Evolutionary conservation across 1,140 invertebrate species (phyloP).

Genomic region (Cecropterus lyciades): DNA sequence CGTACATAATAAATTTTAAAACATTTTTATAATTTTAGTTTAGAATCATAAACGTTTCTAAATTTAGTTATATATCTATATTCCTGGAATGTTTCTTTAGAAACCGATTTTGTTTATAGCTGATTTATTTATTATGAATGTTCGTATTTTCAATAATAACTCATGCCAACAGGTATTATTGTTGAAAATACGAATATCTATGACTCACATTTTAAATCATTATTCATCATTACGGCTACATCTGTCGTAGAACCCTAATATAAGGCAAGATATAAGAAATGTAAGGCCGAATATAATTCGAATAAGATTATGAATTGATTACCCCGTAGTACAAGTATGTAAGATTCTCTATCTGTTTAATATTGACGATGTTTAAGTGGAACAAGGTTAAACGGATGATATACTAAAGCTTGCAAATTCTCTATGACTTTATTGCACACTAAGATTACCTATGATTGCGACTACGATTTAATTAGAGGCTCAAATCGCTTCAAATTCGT

Average conservation of each 20-base stretch:
- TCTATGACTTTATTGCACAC: conserved; percentile 39
- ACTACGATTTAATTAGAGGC: conserved; percentile 19
- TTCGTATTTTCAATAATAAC: too few relatives aligned
- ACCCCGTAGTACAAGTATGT: conserved; percentile 8
- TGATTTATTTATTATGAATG: too few relatives aligned
- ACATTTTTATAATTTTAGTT: too few relatives aligned
- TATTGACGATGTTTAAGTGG: conserved; percentile 35
- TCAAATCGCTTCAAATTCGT: conserved; percentile 24
- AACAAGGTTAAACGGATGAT: conserved; percentile 40
- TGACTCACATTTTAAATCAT: not conserved
- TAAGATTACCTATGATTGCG: conserved; percentile 22
- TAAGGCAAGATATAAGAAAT: conserved; percentile 9
- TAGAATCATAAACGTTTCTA: too few relatives aligned
- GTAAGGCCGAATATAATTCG: conserved; percentile 15
- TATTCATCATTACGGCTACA: not conserved
- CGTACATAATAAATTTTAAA: too few relatives aligned
- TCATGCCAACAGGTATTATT: too few relatives aligned
- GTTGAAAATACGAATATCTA: not conserved
- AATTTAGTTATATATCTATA: too few relatives aligned
- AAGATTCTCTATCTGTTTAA: conserved; percentile 22
- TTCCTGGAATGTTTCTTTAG: too few relatives aligned
- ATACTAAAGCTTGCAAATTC: conserved; percentile 35
- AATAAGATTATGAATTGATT: conserved; percentile 30
- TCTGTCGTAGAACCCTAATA: not conserved
- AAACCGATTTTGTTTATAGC: too few relatives aligned